Evolutionary conservation across 2,113 vertebrate species (phyloP).

Genomic region (Forbesichthys papilliferus): DNA sequence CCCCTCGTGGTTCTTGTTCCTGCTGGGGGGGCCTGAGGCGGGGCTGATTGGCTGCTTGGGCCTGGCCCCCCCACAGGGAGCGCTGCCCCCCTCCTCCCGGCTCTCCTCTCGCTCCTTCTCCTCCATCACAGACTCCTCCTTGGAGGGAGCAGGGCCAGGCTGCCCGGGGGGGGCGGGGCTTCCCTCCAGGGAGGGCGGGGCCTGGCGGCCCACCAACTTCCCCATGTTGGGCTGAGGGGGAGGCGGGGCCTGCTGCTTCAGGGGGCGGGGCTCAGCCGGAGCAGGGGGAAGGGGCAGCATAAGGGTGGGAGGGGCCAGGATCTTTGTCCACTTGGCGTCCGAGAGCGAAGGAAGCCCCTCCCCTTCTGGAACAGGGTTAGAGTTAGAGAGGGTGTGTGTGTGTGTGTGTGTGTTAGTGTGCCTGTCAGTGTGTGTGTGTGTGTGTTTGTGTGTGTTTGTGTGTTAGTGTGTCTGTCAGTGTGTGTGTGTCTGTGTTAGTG

Average conservation of each 20-base stretch:
- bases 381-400: not conserved
- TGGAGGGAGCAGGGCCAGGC: conserved; percentile 75
- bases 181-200: conserved; percentile 55
- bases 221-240: conserved; percentile 78
- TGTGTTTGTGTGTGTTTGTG: not conserved
- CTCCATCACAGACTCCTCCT: conserved; percentile 97
- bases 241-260: conserved; percentile 81
- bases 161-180: conserved; percentile 35
- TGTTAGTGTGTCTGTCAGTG: not conserved
- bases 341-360: conserved; percentile 85
- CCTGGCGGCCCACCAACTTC: conserved; percentile 73
- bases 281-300: conserved; percentile 82
- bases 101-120: conserved; percentile 99
- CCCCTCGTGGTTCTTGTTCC: conserved; percentile 89
- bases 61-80: conserved; percentile 93
- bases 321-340: conserved; percentile 94
- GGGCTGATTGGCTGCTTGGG: conserved; percentile 96
- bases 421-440: not conserved
- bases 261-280: conserved; percentile 74
- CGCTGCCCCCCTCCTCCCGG: conserved; percentile 90
- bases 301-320: conserved; percentile 85
- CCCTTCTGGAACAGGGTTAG: conserved; percentile 81
- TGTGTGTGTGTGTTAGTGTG: not conserved
- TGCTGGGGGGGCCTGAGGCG: conserved; percentile 76
- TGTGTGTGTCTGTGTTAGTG: not conserved